phyloP scores from a whole-genome alignment of 2,113 vertebrate species.

The Macaca mulatta region DNA sequence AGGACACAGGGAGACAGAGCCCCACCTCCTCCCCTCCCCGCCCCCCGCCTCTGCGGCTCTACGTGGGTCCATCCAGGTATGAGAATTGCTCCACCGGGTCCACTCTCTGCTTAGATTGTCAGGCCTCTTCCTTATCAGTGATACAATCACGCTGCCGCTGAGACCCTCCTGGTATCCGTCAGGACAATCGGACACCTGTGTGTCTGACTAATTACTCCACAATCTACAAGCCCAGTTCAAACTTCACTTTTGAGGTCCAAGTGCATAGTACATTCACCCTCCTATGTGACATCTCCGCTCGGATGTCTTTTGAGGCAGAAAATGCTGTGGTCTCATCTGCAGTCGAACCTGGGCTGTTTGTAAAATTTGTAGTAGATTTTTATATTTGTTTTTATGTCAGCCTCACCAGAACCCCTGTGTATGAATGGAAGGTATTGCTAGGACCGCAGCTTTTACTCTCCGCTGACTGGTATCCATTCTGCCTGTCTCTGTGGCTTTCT shows the following conservation, averaged over 20 bases:
- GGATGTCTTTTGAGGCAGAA: neutral
- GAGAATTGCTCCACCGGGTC: neutral
- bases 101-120: neutral
- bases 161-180: neutral
- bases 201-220: neutral
- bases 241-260: neutral
- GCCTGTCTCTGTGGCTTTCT: slow-evolving; percentile 32
- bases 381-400: neutral
- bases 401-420: neutral
- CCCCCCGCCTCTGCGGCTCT: neutral
- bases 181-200: neutral
- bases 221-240: no score
- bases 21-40: neutral
- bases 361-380: neutral
- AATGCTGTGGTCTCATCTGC: neutral
- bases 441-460: slow-evolving; percentile 1
- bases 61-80: neutral
- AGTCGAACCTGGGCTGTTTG: neutral
- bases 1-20: neutral
- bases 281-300: neutral
- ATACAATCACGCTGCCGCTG: neutral
- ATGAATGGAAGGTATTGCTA: neutral
- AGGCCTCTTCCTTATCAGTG: neutral
- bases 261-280: neutral
- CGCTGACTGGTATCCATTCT: neutral